phyloP scores from a whole-genome alignment of 2,888 invertebrate species.

The Disparrhopalites patrizii region DNA sequence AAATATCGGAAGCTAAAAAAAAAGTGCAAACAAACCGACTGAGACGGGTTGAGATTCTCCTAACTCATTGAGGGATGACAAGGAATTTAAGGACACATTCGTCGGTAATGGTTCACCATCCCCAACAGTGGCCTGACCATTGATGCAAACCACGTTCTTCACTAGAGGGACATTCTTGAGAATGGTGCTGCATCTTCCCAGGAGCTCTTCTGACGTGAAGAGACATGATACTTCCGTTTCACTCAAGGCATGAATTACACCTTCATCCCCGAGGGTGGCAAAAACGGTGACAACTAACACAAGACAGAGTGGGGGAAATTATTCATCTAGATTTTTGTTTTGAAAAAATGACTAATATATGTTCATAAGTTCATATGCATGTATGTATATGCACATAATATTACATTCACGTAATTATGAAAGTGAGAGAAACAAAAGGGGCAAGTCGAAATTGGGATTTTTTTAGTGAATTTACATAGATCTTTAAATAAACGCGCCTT shows the following conservation, averaged over 20 bases:
- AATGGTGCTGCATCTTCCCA: slow-evolving; percentile 82
- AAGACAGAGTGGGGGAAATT: not conserved
- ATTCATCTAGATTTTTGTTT: not conserved
- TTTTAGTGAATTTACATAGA: too few relatives aligned
- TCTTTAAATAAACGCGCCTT: too few relatives aligned
- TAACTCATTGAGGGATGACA: slow-evolving; percentile 26
- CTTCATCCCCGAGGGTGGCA: slow-evolving; percentile 94
- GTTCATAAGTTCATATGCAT: not conserved
- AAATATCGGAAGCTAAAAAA: not conserved
- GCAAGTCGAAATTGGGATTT: too few relatives aligned
- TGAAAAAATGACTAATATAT: not conserved
- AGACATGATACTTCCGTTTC: slow-evolving; percentile 93
- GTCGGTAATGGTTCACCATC: slow-evolving; percentile 17
- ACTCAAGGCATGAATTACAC: slow-evolving; percentile 91
- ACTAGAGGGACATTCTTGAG: slow-evolving; percentile 69
- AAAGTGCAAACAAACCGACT: not conserved
- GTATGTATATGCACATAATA: not conserved
- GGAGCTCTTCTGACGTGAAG: slow-evolving; percentile 85
- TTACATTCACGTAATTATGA: too few relatives aligned
- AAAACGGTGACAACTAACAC: slow-evolving; percentile 86
- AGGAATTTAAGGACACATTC: slow-evolving; percentile 31
- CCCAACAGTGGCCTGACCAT: slow-evolving; percentile 50
- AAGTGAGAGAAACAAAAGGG: too few relatives aligned
- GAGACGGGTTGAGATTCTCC: slow-evolving; percentile 24
- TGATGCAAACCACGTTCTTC: slow-evolving; percentile 77